Evolutionary conservation across 2,797 vertebrate species (phyloP), one percentile per base, ranked within the genome.

Genomic region (Notolabrus celidotus): DNA sequence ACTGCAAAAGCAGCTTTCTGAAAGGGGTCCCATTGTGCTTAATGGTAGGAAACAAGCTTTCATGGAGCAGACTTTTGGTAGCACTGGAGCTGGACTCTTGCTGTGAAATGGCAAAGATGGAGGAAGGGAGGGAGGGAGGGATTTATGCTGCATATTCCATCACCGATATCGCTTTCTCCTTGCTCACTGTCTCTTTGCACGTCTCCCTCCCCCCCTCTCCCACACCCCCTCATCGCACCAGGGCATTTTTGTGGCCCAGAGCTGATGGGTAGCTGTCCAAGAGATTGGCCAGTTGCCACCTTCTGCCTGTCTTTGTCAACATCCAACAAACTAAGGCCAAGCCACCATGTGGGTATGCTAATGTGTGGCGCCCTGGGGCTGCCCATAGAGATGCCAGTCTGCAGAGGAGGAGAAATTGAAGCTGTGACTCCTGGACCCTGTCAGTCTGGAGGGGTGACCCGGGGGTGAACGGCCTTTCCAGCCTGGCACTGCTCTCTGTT

Each of bases 321-420:
- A 76, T 79, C 85, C 84, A 82, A 61, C 52, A 77, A 82, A 80
- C 70, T 22, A 49, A 74, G 67, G 79, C 79, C 83, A 86, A 75
- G 74, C 58, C 59, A 71, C 79, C 52, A 45, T 75, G 79, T 70
- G 85, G 80, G 47, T 83, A 88, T 89, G 89, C 75, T 87, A 88
- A 91, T 91, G 81, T 43, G 17, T 4, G 41, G 59, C 57, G 76
- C 64, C 85, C 82, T 10, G 50, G 27, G 82, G 76, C 57, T 59
- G 42, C 69, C 63, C 68, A 65, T 65, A 74, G 85, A 90, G 75
- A 80, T 85, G 84, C 82, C 86, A 89, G 60, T 88, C 84, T 70
- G 66, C 10, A 3, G 31, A 56, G 50, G 27, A 29, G 68, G 61
- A 68, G 47, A 67, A 79, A 80, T 74, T 54, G 4, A 71, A 71